Conservation (phyloP, 2,797 vertebrate genomes). For the Menidia menidia region DNA sequence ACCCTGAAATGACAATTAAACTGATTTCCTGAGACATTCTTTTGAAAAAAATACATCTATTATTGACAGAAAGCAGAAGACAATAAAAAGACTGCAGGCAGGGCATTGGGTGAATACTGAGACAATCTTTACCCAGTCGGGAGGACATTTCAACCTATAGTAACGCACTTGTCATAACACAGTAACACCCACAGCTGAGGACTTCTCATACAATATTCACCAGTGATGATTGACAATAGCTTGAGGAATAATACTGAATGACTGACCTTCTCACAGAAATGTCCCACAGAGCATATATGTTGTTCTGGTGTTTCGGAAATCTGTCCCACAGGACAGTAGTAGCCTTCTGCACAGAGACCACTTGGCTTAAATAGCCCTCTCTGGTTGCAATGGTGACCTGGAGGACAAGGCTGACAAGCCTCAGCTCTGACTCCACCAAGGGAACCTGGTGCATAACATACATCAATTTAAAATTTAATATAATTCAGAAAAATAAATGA, state of each 20-base stretch:
- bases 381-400: conserved; percentile 86
- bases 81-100: conserved; percentile 16
- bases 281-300: conserved; percentile 78
- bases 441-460: conserved; percentile 56
- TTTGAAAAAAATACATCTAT: conserved; percentile 12
- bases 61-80: conserved; percentile 6
- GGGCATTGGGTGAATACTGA: conserved; percentile 2
- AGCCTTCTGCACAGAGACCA: conserved; percentile 85
- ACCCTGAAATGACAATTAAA: conserved; percentile 72
- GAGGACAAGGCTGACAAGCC: conserved; percentile 85
- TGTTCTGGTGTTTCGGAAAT: conserved; percentile 70
- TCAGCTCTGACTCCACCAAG: conserved; percentile 79
- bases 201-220: conserved; percentile 44
- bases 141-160: conserved; percentile 14
- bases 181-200: conserved; percentile 10
- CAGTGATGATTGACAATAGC: conserved; percentile 48
- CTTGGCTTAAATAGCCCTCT: conserved; percentile 78
- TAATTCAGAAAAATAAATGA: neutral
- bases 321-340: conserved; percentile 87
- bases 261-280: conserved; percentile 82
- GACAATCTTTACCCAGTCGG: neutral
- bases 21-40: conserved; percentile 31
- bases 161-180: conserved; percentile 27
- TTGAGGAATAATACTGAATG: conserved; percentile 29
- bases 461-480: conserved; percentile 14